Conservation (phyloP, 2,888 invertebrate genomes). For the Slavum lentiscoides region DNA sequence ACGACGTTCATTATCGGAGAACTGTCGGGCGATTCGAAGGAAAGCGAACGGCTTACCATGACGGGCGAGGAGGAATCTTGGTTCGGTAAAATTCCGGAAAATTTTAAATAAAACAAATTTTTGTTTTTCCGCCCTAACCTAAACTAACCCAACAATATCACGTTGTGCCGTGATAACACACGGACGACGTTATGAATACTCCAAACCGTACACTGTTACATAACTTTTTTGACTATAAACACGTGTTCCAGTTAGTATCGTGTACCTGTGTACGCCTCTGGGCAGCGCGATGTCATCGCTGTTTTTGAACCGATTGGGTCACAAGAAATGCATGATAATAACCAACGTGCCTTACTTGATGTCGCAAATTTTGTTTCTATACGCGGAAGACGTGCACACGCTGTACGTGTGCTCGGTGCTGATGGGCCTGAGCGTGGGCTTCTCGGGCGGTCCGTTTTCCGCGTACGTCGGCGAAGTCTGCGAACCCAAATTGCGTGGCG, state of each 20-base stretch:
- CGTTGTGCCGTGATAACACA: no score
- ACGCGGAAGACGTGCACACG: conserved; percentile 21
- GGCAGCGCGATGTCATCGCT: conserved; percentile 20
- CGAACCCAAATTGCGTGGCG: conserved; percentile 36
- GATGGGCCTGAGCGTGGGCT: conserved; percentile 26
- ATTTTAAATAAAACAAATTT: no score
- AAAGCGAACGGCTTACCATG: conserved; percentile 13
- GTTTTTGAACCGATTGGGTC: conserved; percentile 6
- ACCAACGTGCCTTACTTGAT: conserved; percentile 24
- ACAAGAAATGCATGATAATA: conserved; percentile 45
- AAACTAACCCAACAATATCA: no score
- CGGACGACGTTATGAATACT: no score
- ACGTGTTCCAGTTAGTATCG: conserved; percentile 7
- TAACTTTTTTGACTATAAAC: no score
- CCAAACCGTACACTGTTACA: no score
- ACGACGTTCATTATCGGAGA: conserved; percentile 37
- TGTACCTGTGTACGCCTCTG: conserved; percentile 27
- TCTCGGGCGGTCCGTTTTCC: conserved; percentile 31
- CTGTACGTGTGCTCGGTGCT: conserved; percentile 31
- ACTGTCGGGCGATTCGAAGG: not conserved
- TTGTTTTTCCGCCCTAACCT: no score
- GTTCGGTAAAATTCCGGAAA: conserved; percentile 14
- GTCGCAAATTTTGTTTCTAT: conserved; percentile 4
- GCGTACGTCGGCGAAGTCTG: conserved; percentile 36
- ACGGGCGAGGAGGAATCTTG: conserved; percentile 14